Percentiles rank a stretch among this genome's conserved stretches.
Evolutionary conservation across 2,797 vertebrate species (phyloP).

Genomic region (Botia kubotai): DNA sequence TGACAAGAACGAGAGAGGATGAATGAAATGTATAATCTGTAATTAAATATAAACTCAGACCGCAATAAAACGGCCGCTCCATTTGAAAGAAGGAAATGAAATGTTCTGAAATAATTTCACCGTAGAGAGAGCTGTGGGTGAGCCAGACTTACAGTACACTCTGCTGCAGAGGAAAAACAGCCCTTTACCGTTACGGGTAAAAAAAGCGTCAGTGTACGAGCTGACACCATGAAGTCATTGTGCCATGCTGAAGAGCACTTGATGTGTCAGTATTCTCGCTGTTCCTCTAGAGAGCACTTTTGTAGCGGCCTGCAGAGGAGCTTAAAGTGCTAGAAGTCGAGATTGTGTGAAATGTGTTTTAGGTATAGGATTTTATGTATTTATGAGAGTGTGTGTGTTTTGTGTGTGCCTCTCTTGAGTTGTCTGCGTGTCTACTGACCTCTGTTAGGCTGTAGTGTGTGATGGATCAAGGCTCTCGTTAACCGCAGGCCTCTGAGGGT

Average conservation of each 20-base stretch:
- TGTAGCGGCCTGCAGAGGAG: conserved; percentile 18
- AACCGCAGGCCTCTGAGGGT: conserved; percentile 39
- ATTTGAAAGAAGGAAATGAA: conserved; percentile 44
- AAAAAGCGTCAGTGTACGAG: conserved; percentile 5
- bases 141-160: conserved; percentile 11
- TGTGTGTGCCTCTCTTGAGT: conserved; percentile 19
- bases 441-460: conserved; percentile 18
- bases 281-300: conserved; percentile 33
- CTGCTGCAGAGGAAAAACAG: not conserved
- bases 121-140: conserved; percentile 9
- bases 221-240: conserved; percentile 2
- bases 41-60: conserved; percentile 34
- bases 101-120: conserved; percentile 41
- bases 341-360: conserved; percentile 8
- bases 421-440: conserved; percentile 25
- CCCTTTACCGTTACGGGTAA: conserved; percentile 18
- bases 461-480: conserved; percentile 34
- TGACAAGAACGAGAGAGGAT: conserved; percentile 35
- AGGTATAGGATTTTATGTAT: conserved; percentile 27
- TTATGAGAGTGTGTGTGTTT: not conserved
- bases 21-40: conserved; percentile 27
- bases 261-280: conserved; percentile 13
- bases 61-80: conserved; percentile 36
- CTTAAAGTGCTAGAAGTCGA: conserved; percentile 9
- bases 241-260: conserved; percentile 5